Percentiles rank a stretch among this genome's conserved stretches.
Evolutionary conservation across 2,888 invertebrate genomes (phyloP).

Genomic region (Apamea epomidion): DNA sequence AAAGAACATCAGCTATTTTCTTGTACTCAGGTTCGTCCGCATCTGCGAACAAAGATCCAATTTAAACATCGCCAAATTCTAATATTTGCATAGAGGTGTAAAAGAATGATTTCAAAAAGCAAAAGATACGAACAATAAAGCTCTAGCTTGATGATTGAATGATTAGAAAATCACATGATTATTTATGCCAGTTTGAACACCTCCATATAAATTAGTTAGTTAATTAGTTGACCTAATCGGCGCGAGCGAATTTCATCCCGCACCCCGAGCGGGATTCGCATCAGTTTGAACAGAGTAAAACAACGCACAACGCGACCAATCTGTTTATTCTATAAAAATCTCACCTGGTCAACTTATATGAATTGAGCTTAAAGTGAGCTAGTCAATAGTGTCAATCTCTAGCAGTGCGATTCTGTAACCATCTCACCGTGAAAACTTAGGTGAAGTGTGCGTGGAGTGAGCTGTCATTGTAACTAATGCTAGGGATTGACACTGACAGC

Average conservation of each 20-base stretch:
- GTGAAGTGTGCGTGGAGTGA: too few relatives aligned
- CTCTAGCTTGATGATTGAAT: not conserved
- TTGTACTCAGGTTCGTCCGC: conserved; percentile 85
- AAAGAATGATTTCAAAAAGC: not conserved
- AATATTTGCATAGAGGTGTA: not conserved
- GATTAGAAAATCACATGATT: not conserved
- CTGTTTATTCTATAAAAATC: too few relatives aligned
- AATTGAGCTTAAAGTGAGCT: too few relatives aligned
- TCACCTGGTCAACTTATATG: too few relatives aligned
- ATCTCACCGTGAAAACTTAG: too few relatives aligned
- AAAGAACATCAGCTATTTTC: conserved; percentile 82
- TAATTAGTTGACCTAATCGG: not conserved
- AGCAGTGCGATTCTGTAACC: too few relatives aligned
- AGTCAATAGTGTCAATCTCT: too few relatives aligned
- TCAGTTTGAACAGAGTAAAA: not conserved
- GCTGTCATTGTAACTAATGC: too few relatives aligned
- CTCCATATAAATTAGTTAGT: not conserved
- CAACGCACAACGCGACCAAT: not conserved
- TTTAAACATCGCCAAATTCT: not conserved
- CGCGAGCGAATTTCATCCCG: not conserved
- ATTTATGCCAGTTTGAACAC: not conserved
- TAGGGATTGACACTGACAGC: too few relatives aligned
- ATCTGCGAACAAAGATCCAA: conserved; percentile 72
- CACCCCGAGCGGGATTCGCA: not conserved
- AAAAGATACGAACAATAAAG: not conserved